Percentiles rank a stretch among this genome's conserved stretches.
phyloP scores from a whole-genome alignment of 1,140 invertebrate species.

The Lepidurus couesii region DNA sequence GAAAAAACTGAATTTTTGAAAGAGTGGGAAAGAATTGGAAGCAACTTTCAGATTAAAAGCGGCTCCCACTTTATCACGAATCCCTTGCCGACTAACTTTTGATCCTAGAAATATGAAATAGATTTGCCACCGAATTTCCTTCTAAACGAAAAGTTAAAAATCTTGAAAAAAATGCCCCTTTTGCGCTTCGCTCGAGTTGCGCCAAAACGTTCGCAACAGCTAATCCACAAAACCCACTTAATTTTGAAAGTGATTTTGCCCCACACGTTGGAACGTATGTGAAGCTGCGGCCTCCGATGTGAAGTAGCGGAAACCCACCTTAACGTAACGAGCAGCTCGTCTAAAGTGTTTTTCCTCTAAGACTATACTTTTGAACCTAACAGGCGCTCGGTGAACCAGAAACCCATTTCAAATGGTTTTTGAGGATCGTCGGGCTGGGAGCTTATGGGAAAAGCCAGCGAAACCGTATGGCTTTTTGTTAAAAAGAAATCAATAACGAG shows the following conservation, averaged over 20 bases:
- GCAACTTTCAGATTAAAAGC: no score
- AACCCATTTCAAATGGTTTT: neutral
- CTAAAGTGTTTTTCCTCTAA: neutral
- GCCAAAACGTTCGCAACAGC: no score
- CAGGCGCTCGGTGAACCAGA: neutral
- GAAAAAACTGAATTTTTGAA: neutral
- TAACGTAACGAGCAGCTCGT: neutral
- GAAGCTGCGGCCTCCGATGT: neutral
- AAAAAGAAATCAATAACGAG: conserved; percentile 12
- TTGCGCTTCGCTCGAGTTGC: no score
- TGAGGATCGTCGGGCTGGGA: neutral
- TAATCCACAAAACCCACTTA: no score
- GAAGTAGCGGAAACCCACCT: neutral
- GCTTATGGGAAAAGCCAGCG: neutral
- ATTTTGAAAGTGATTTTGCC: neutral
- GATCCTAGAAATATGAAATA: no score
- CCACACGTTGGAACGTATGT: neutral
- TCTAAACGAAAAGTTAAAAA: no score
- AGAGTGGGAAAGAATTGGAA: neutral
- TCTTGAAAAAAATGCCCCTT: no score
- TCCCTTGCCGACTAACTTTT: no score
- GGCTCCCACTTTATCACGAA: no score
- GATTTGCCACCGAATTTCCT: no score
- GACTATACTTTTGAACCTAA: neutral
- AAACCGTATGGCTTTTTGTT: neutral